Base-by-base conservation (phyloP, 1,140 invertebrate genomes). In the Sogatella furcifera region DNA sequence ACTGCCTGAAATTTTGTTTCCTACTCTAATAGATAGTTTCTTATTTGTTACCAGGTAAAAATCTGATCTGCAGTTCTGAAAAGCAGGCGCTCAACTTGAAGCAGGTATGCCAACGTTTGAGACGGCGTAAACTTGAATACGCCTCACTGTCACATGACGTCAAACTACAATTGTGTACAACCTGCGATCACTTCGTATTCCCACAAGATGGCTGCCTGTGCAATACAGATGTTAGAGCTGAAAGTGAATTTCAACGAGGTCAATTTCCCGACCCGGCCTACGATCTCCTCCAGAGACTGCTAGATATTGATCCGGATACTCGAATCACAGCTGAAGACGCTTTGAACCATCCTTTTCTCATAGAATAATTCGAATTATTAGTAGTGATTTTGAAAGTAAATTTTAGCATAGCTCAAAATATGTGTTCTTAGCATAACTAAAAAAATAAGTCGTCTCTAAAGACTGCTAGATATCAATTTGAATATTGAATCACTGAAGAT, bases 381-480 rank as follows among this genome's bases (percentile, higher is more conserved):
- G 24, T 28, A 28, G 2, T 28, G 2, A 28, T 28, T 28, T 28
- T 2, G 24, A 28, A 28, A 28, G 24, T 6, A 2, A 28, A 28
- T 2, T 28, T 28, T 28, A 28, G 24, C 24, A 28, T 28, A 28
- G 24, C 24, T 28, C 24, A 28, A 28, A 28, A 28, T 6, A 28
- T 28, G n/a, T n/a, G n/a, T n/a, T n/a, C n/a, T n/a, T n/a, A n/a
- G n/a, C n/a, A n/a, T n/a, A n/a, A n/a, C n/a, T n/a, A n/a, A n/a
- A n/a, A n/a, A n/a, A n/a, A n/a, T n/a, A n/a, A n/a, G n/a, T 70
- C 74, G 94, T 28, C 77, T 92, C 60, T 79, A 80, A 65, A 78
- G 76, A 46, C 78, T 94, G 70, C 73, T 95, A 63, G 84, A 90
- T 69, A 74, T 91, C 56, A 83, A 92, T 76, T 87, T 89, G 41